A percentile compares a stretch with the other conserved stretches of the same genome.
Conservation (phyloP, 2,113 vertebrate species). For the Neotragus pygmaeus region DNA sequence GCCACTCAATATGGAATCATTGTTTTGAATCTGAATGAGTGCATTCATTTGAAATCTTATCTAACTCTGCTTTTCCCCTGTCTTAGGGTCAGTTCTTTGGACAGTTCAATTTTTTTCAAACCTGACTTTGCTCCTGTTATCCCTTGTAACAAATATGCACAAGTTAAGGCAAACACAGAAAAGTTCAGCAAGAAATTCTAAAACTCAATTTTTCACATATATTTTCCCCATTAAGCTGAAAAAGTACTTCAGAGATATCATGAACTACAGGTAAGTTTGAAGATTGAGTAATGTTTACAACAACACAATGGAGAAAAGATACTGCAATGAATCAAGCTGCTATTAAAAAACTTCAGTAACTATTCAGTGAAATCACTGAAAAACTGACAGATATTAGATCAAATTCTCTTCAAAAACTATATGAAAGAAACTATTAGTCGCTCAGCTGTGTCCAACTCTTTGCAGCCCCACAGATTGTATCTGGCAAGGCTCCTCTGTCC, state of each 20-base stretch:
- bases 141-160: not conserved
- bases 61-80: not conserved
- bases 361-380: not conserved
- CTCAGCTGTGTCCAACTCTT: not conserved
- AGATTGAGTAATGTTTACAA: not conserved
- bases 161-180: not conserved
- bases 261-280: not conserved
- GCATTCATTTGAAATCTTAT: not conserved
- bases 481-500: not conserved
- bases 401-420: not conserved
- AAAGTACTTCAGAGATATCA: not conserved
- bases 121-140: not conserved
- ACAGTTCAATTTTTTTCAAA: not conserved
- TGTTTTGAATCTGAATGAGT: not conserved
- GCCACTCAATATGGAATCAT: not conserved
- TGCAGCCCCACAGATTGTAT: not conserved
- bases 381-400: not conserved
- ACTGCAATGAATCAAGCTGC: not conserved
- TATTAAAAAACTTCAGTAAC: not conserved
- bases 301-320: not conserved
- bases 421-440: not conserved
- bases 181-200: not conserved
- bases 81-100: not conserved
- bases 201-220: not conserved
- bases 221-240: not conserved